Conservation (phyloP, 2,113 vertebrate species). For the Cygnus atratus region DNA sequence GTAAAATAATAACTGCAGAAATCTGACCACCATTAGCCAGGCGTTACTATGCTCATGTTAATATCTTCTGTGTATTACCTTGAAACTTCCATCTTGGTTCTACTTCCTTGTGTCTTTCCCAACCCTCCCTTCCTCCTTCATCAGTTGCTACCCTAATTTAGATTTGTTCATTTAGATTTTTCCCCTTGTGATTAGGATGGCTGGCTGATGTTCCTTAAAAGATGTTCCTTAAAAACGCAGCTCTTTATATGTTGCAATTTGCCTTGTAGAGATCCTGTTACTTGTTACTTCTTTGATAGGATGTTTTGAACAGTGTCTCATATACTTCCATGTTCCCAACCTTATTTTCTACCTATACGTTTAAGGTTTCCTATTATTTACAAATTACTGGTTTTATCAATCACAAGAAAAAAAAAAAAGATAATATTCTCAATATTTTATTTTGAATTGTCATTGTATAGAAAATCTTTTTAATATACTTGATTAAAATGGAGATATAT, state of each 20-base stretch:
- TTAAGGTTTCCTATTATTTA: neutral
- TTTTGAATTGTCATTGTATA: neutral
- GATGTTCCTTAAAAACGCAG: neutral
- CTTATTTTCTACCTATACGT: neutral
- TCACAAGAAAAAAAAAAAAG: neutral
- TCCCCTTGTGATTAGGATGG: neutral
- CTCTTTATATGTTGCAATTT: neutral
- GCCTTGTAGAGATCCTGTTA: too few species aligned
- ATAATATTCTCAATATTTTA: neutral
- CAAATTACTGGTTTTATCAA: neutral
- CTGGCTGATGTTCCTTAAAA: neutral
- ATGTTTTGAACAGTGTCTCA: neutral
- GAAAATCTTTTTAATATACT: neutral
- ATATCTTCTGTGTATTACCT: neutral
- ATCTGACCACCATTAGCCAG: neutral
- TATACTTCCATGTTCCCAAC: neutral
- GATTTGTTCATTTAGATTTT: neutral
- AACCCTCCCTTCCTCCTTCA: neutral
- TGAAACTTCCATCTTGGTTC: neutral
- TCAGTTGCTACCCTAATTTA: neutral
- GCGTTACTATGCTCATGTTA: neutral
- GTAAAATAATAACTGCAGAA: neutral
- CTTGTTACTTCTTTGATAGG: neutral
- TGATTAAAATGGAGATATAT: neutral
- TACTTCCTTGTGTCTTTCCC: neutral